Evolutionary conservation across 2,888 invertebrate species (phyloP), one percentile per base, ranked within the genome.

Genomic region (Elysia crispata): DNA sequence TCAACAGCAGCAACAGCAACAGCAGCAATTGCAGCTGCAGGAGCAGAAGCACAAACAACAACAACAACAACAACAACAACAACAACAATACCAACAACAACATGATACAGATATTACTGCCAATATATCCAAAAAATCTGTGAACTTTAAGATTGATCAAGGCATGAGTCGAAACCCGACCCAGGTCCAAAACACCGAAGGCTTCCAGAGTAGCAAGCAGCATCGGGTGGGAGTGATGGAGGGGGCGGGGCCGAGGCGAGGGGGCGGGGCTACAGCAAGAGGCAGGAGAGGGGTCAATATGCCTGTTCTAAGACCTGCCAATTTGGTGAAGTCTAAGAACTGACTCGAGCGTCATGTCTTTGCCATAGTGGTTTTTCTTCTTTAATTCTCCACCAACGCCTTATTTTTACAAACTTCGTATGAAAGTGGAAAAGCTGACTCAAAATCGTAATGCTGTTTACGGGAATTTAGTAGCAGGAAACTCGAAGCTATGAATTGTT

Each of bases 171-270:
- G 28, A 18, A 20, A 1, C 28, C 25, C 5, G 20, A 20, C 41
- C 28, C 41, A 20, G n/a, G 33, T 23, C 28, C 49, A 73, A 57
- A 57, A 54, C 30, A 73, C 49, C 30, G 30, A 30, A 25, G 15
- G 73, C 28, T 57, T 50, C 73, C 57, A 73, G n/a, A 73, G 50
- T 20, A 54, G 73, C 73, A 73, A 73, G 54, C 54, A 57, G 54
- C 73, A 73, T 49, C 25, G 73, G 13, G 54, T 30, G 73, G 73
- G 49, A 30, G 50, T 54, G 73, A 11, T 54, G 20, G 54, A 54
- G 73, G 73, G 57, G 54, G 13, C 57, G 70, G 49, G 49, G 49
- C 20, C 70, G 0, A 15, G 41, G 70, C 30, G 49, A 23, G 41
- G 49, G 1, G 49, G 70, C 70, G 49, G 70, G 3, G 70, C 50